Percentiles rank a stretch among this genome's conserved stretches.
phyloP scores from a whole-genome alignment of 2,797 vertebrate genomes.

The Rallus crepitans region DNA sequence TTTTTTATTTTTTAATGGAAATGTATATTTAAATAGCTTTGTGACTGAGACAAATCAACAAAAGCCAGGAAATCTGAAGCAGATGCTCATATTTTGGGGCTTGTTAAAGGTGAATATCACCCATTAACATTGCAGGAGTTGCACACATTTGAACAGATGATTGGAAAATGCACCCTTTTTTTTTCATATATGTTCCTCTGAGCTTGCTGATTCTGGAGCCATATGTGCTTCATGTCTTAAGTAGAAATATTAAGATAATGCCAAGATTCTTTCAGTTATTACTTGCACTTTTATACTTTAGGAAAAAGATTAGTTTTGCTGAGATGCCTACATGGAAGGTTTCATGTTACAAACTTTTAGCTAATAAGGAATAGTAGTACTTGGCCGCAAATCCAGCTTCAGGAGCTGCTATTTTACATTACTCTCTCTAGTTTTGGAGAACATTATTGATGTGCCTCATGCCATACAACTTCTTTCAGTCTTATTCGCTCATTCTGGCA shows the following conservation, averaged over 20 bases:
- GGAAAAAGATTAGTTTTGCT: neutral
- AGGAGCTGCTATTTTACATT: neutral
- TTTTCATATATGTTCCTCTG: neutral
- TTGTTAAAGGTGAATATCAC: neutral
- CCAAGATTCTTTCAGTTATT: neutral
- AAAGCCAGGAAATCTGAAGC: neutral
- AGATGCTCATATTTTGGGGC: neutral
- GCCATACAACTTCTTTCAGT: neutral
- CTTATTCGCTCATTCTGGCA: neutral
- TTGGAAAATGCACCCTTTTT: neutral
- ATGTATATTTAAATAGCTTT: conserved; percentile 34
- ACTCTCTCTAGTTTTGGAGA: neutral
- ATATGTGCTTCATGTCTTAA: neutral
- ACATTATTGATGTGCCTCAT: neutral
- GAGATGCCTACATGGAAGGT: neutral
- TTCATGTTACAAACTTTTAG: neutral
- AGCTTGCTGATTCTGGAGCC: neutral
- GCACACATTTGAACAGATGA: neutral
- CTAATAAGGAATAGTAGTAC: neutral
- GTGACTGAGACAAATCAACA: conserved; percentile 25
- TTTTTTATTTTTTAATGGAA: conserved; percentile 39
- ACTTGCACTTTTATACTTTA: neutral
- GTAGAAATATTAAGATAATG: neutral
- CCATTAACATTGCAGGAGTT: neutral
- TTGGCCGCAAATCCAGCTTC: neutral